Percentiles rank a stretch among this genome's conserved stretches.
phyloP scores from a whole-genome alignment of 2,113 vertebrate genomes.

The Anser cygnoides region DNA sequence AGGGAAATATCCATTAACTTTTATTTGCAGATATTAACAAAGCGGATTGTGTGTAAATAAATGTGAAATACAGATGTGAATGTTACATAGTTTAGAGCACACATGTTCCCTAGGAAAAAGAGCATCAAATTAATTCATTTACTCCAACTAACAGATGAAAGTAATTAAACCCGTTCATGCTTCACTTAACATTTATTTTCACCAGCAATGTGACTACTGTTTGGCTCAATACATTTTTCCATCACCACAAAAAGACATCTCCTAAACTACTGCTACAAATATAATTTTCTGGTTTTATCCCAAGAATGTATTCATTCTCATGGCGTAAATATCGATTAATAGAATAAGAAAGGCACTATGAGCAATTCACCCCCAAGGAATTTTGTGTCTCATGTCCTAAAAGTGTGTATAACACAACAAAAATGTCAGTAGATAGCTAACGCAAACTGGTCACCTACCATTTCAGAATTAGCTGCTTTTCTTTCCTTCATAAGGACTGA shows the following conservation, averaged over 20 bases:
- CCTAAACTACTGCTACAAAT: not conserved
- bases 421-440: not conserved
- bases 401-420: not conserved
- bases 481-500: not conserved
- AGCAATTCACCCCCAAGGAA: not conserved
- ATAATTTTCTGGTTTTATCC: not conserved
- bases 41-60: not conserved
- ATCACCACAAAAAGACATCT: not conserved
- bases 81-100: not conserved
- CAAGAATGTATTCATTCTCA: not conserved
- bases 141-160: not conserved
- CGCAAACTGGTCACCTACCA: not conserved
- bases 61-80: not conserved
- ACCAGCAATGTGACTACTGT: not conserved
- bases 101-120: constrained; percentile 22
- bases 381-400: not conserved
- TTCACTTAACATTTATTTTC: constrained; percentile 28
- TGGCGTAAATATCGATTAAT: not conserved
- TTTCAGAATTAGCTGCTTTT: not conserved
- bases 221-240: constrained; percentile 47
- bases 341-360: not conserved
- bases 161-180: constrained; percentile 44
- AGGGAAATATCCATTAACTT: not conserved
- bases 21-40: not conserved
- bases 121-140: not conserved